Evolutionary conservation across 2,888 invertebrate genomes (phyloP), one percentile per base, ranked within the genome.

Genomic region (Caenorhabditis uteleia): DNA sequence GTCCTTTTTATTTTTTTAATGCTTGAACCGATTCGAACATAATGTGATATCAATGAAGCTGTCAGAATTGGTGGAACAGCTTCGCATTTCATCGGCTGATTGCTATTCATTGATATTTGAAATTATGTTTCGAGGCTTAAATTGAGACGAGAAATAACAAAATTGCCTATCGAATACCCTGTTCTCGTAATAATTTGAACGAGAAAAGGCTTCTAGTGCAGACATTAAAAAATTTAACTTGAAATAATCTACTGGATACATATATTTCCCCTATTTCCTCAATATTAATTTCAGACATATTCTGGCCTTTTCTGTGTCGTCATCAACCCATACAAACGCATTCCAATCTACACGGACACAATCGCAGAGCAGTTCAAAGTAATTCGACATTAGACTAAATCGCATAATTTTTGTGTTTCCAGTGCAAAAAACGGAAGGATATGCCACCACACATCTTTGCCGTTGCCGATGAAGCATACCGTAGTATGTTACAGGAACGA

Each of bases 271-370:
- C 14, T 14, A 42, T 21, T 25, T 25, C 7, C 6, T 23, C 29
- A 14, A 2, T 51, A n/a, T n/a, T n/a, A n/a, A n/a, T 51, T 89
- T 26, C 89, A 98, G 97, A 98, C 97, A 79, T 98, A 98, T 87
- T 98, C 97, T 74, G 97, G 97, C 70, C 91, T 98, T 81, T 98
- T 98, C 89, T 98, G 97, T 87, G 97, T 98, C 84, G 97, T 97
- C 81, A 95, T 98, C 78, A 97, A 97, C 87, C 97, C 97, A 4
- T 98, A 97, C 89, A 68, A 72, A 88, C 91, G 91, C 86, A 88
- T 97, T 85, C 95, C 95, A 70, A 98, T 98, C 85, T 98, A 98
- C 88, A 95, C 95, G 84, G 95, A 97, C 87, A 93, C 93, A 88
- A 93, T 98, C 80, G 94, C 97, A 90, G 95, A 97, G 86, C 89